A percentile compares a stretch with the other conserved stretches of the same genome.
Evolutionary conservation across 2,888 invertebrate species (phyloP).

Genomic region (Polymixis lichenea): DNA sequence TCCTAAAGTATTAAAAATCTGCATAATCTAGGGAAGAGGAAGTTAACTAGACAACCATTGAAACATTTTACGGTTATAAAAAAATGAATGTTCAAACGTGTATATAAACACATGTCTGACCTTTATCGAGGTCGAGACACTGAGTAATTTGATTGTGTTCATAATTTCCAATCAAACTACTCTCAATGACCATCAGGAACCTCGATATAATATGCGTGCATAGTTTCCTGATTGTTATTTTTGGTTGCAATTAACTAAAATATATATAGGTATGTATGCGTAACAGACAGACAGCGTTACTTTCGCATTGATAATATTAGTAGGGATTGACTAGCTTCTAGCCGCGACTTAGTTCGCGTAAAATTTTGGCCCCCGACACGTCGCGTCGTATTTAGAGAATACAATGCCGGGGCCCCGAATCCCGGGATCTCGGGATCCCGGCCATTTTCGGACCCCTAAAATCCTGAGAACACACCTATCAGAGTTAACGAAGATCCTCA

Average conservation of each 20-base stretch:
- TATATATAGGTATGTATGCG: background rate
- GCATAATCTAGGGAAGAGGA: slow-evolving; percentile 49
- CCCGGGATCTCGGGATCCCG: too few species aligned
- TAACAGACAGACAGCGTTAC: too few species aligned
- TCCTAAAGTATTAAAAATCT: background rate
- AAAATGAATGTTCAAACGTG: slow-evolving; percentile 28
- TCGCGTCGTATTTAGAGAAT: too few species aligned
- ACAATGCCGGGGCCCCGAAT: too few species aligned
- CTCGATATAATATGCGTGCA: slow-evolving; percentile 5
- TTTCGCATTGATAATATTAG: too few species aligned
- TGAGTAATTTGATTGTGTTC: slow-evolving; percentile 54
- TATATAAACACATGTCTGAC: slow-evolving; percentile 41
- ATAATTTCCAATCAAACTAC: slow-evolving; percentile 45
- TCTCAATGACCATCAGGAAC: slow-evolving; percentile 28
- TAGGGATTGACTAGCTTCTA: too few species aligned
- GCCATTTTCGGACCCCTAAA: too few species aligned
- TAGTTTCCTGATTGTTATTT: slow-evolving; percentile 58
- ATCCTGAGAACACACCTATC: too few species aligned
- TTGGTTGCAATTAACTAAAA: slow-evolving; percentile 25
- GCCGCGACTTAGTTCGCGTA: too few species aligned
- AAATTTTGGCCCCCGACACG: too few species aligned
- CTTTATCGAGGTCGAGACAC: slow-evolving; percentile 49
- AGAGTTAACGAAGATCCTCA: too few species aligned
- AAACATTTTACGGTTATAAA: slow-evolving; percentile 34
- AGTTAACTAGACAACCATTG: slow-evolving; percentile 14